Evolutionary conservation across 2,888 invertebrate species (phyloP).

Genomic region (Spicauda simplicius): DNA sequence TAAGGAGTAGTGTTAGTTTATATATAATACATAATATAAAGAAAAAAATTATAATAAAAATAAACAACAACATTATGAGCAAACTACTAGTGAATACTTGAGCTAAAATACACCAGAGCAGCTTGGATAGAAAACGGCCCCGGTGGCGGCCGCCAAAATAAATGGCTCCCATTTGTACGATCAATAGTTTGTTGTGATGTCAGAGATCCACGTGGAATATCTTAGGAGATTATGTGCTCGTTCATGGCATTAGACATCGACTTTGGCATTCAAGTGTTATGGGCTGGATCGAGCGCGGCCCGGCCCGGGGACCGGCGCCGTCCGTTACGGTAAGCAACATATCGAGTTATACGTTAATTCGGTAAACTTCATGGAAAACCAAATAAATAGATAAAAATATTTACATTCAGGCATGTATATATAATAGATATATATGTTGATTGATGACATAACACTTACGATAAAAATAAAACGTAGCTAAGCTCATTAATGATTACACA

Average conservation of each 20-base stretch:
- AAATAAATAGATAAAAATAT: constrained; percentile 82
- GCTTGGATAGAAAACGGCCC: constrained; percentile 73
- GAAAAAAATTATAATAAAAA: constrained; percentile 62
- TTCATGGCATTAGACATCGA: constrained; percentile 78
- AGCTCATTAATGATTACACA: constrained; percentile 83
- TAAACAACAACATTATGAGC: constrained; percentile 82
- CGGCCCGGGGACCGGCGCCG: constrained; percentile 39
- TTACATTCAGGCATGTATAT: constrained; percentile 71
- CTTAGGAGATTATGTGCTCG: constrained; percentile 65
- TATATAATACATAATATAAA: constrained; percentile 59
- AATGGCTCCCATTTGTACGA: constrained; percentile 82
- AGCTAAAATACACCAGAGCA: constrained; percentile 81
- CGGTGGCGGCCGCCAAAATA: constrained; percentile 60
- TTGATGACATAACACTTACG: constrained; percentile 84
- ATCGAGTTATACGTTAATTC: constrained; percentile 62
- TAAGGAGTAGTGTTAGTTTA: constrained; percentile 59
- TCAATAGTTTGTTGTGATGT: constrained; percentile 79
- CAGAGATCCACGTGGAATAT: constrained; percentile 69
- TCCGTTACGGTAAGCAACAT: constrained; percentile 52
- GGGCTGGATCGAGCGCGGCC: constrained; percentile 47
- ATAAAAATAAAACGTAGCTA: constrained; percentile 83
- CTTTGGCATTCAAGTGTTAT: constrained; percentile 80
- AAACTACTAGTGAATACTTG: constrained; percentile 79
- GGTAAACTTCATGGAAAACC: constrained; percentile 80
- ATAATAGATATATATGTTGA: constrained; percentile 73